phyloP scores from a whole-genome alignment of 2,888 invertebrate genomes.

The Orthonevra nobilis region DNA sequence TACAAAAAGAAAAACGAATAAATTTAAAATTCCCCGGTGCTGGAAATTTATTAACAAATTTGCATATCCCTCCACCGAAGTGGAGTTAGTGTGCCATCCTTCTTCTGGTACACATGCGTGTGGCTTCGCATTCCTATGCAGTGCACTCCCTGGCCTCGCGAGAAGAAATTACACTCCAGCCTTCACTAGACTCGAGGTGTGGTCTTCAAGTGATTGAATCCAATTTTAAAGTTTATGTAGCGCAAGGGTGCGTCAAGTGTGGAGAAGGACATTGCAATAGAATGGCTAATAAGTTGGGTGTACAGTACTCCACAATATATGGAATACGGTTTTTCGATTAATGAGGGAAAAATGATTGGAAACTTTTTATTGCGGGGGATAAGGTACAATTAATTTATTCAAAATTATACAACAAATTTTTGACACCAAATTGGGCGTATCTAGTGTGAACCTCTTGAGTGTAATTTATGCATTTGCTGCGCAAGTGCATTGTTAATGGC shows the following conservation, averaged over 20 bases:
- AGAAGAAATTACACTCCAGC: conserved; percentile 24
- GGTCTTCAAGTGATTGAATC: conserved; percentile 32
- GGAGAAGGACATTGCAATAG: conserved; percentile 7
- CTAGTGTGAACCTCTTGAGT: too few species aligned
- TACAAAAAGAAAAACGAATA: too few species aligned
- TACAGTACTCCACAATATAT: too few species aligned
- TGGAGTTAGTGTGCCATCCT: neutral
- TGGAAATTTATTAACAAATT: conserved; percentile 20
- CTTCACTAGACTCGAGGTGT: conserved; percentile 17
- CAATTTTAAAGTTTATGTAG: conserved; percentile 1
- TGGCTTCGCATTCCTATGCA: conserved; percentile 16
- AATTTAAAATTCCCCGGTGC: conserved; percentile 5
- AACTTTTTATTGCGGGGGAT: too few species aligned
- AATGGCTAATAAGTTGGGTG: conserved; percentile 3
- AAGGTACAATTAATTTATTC: too few species aligned
- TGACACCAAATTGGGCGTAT: too few species aligned
- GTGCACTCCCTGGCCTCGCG: conserved; percentile 23
- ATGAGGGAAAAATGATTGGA: too few species aligned
- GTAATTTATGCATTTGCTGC: too few species aligned
- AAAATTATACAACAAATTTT: too few species aligned
- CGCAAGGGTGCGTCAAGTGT: conserved; percentile 12
- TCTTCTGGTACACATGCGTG: neutral
- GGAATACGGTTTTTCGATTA: neutral
- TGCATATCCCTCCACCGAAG: conserved; percentile 7
- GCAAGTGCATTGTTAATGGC: too few species aligned